phyloP scores from a whole-genome alignment of 2,113 vertebrate genomes.

The Sebastes fasciatus region DNA sequence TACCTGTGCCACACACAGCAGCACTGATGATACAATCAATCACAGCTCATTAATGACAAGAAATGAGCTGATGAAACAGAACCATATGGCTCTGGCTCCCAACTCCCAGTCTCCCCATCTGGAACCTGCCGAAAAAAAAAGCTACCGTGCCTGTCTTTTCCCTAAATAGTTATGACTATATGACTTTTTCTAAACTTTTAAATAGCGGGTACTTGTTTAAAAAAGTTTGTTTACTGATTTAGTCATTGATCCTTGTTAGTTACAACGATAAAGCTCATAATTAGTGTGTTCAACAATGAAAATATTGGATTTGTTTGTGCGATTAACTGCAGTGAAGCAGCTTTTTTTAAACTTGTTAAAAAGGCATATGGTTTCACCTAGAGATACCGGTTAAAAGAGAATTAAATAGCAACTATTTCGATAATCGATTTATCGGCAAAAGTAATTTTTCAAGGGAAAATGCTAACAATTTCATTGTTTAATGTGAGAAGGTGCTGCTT shows the following conservation, averaged over 20 bases:
- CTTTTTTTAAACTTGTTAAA: conserved; percentile 20
- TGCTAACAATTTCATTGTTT: not conserved
- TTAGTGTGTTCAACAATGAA: not conserved
- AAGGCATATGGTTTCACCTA: not conserved
- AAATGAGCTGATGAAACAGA: conserved; percentile 70
- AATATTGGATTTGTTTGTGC: not conserved
- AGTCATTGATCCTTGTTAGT: not conserved
- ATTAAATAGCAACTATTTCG: not conserved
- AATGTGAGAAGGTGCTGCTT: not conserved
- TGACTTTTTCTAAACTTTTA: conserved; percentile 23
- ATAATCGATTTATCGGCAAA: not conserved
- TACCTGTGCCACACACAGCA: conserved; percentile 43
- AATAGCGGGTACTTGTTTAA: not conserved
- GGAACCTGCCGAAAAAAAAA: conserved; percentile 38
- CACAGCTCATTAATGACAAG: conserved; percentile 81
- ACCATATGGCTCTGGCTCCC: conserved; percentile 76
- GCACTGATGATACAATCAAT: conserved; percentile 72
- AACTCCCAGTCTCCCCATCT: conserved; percentile 44
- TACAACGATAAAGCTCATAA: conserved; percentile 1
- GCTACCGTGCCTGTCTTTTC: conserved; percentile 6
- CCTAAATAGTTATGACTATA: conserved; percentile 32
- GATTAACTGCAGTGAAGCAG: conserved; percentile 6
- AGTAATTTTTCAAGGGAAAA: not conserved
- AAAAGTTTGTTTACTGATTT: conserved; percentile 8
- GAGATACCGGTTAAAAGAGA: not conserved